A percentile compares a stretch with the other conserved stretches of the same genome.
Conservation (phyloP, 2,888 invertebrate genomes). For the Stegana nigrithorax region DNA sequence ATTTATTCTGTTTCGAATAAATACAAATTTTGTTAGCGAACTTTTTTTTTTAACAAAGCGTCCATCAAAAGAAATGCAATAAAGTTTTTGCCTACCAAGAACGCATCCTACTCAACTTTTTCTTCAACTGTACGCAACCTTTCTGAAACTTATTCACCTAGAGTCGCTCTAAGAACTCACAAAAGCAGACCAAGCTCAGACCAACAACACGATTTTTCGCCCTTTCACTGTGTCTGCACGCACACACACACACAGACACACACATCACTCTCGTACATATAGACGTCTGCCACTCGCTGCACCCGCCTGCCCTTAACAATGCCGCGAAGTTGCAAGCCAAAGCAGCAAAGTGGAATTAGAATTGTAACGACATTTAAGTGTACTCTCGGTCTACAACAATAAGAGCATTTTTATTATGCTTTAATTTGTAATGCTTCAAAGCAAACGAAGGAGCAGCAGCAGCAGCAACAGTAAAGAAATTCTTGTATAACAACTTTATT, state of each 20-base stretch:
- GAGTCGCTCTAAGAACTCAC: too few species aligned
- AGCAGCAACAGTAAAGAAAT: neutral
- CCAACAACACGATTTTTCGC: constrained; percentile 2
- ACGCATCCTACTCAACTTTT: too few species aligned
- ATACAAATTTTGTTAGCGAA: too few species aligned
- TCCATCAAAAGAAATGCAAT: too few species aligned
- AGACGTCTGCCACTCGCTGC: neutral
- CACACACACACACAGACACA: neutral
- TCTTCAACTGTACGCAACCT: too few species aligned
- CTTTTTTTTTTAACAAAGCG: too few species aligned
- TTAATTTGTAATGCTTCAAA: constrained; percentile 13
- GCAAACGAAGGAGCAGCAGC: neutral
- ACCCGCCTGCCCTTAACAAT: too few species aligned
- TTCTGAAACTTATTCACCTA: too few species aligned
- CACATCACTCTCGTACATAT: neutral
- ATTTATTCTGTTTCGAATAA: too few species aligned
- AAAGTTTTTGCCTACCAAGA: too few species aligned
- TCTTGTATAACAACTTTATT: constrained; percentile 1
- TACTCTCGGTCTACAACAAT: constrained; percentile 1
- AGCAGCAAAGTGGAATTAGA: constrained; percentile 12
- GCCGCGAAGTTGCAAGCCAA: too few species aligned
- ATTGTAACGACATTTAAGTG: constrained; percentile 17
- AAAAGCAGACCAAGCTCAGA: constrained; percentile 8
- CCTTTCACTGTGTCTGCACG: neutral
- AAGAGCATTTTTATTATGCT: constrained; percentile 13